These are phyloP conservation scores for Tychaedon coryphoeus DNA, from an alignment of 2,113 vertebrate species.

Conservation along the genomic window DNA sequence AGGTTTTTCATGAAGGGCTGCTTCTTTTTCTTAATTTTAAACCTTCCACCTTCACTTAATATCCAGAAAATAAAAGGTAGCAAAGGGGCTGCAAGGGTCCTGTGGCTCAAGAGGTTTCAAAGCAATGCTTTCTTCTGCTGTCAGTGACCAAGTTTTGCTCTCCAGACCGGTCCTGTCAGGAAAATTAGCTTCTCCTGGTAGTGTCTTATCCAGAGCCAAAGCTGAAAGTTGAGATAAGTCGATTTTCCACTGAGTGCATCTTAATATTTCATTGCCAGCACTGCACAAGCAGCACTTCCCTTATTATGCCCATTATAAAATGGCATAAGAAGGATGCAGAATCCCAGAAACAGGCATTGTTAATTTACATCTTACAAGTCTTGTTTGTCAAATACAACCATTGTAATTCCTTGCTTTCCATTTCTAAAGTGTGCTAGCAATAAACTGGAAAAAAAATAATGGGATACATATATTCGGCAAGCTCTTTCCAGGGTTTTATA, in stretches of 20 bases:
- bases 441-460: neutral
- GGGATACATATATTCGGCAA: neutral
- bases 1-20: neutral
- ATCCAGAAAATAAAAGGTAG: neutral
- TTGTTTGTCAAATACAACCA: neutral
- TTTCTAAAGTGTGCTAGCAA: neutral
- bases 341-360: neutral
- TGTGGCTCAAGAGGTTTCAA: neutral
- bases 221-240: neutral
- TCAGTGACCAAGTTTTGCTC: neutral
- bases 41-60: neutral
- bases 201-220: neutral
- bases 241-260: fast-evolving
- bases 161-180: neutral
- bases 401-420: neutral
- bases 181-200: neutral
- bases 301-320: neutral
- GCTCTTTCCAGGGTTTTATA: neutral
- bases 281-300: neutral
- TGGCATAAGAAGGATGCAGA: neutral
- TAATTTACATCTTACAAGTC: neutral
- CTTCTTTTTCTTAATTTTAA: neutral
- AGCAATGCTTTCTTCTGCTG: neutral
- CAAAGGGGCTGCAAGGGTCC: neutral
- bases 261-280: neutral